Conservation (phyloP, 2,888 invertebrate genomes). For the Oscheius sp. region DNA sequence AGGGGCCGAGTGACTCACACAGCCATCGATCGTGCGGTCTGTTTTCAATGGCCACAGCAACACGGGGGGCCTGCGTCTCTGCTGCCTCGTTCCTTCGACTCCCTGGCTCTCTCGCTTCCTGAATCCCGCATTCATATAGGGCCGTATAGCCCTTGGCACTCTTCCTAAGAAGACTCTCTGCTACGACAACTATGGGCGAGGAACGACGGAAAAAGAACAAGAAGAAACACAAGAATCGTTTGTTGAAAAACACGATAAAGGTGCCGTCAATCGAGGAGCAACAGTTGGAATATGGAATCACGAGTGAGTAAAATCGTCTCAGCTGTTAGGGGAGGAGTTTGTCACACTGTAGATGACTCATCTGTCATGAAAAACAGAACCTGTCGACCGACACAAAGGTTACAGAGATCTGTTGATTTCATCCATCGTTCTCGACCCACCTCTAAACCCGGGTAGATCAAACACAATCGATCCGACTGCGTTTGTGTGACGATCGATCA, state of each 20-base stretch:
- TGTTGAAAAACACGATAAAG: neutral
- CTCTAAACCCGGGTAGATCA: slow-evolving; percentile 13
- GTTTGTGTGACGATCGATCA: slow-evolving; percentile 25
- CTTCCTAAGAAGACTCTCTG: neutral
- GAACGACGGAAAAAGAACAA: no score
- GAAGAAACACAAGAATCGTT: slow-evolving; percentile 14
- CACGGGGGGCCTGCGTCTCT: slow-evolving; percentile 21
- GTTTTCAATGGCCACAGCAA: slow-evolving; percentile 26
- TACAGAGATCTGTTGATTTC: neutral
- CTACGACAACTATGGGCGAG: slow-evolving; percentile 10
- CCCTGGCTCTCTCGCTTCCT: slow-evolving; percentile 19
- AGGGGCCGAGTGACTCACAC: slow-evolving; percentile 13
- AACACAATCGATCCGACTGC: slow-evolving; percentile 13
- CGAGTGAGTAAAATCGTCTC: neutral
- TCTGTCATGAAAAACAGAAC: neutral
- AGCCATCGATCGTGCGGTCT: slow-evolving; percentile 19
- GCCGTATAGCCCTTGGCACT: slow-evolving; percentile 20
- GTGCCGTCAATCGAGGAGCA: slow-evolving; percentile 12
- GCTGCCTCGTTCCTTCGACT: slow-evolving; percentile 1
- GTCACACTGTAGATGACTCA: no score
- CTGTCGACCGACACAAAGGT: slow-evolving; percentile 16
- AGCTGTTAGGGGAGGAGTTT: neutral
- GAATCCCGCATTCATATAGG: slow-evolving; percentile 28
- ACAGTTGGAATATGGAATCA: neutral
- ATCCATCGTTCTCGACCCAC: neutral